Percentiles rank a stretch among this genome's conserved stretches.
Conservation (phyloP, 2,113 vertebrate genomes). For the Eonycteris spelaea region DNA sequence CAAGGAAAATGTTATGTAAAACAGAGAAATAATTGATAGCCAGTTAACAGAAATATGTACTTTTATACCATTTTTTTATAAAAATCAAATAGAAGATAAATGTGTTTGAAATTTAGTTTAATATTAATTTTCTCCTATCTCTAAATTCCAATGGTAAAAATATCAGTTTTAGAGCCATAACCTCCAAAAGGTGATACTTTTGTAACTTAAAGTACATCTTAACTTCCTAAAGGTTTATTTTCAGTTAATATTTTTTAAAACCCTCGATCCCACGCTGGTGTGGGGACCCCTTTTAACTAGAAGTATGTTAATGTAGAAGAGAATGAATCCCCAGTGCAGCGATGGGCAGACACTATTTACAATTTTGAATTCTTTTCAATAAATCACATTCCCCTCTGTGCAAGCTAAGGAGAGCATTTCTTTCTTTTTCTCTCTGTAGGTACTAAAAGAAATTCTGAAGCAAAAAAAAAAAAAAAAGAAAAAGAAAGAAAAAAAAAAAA, state of each 20-base stretch:
- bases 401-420: not conserved
- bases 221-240: not conserved
- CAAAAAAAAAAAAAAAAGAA: too few relatives aligned
- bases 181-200: not conserved
- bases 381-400: not conserved
- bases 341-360: not conserved
- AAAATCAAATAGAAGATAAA: not conserved
- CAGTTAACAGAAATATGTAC: not conserved
- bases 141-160: not conserved
- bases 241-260: not conserved
- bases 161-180: not conserved
- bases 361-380: conserved; percentile 55
- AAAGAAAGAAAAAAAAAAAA: too few relatives aligned
- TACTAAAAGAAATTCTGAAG: conserved; percentile 45
- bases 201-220: not conserved
- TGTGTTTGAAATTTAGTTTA: not conserved
- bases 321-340: not conserved
- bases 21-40: conserved; percentile 10
- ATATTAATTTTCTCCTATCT: not conserved
- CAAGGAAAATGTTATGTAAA: not conserved
- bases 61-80: not conserved
- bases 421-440: not conserved
- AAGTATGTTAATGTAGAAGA: not conserved
- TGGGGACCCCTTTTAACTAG: not conserved
- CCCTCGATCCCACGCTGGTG: not conserved